Conservation (phyloP, 2,888 invertebrate genomes). For the Lycia hirtaria region DNA sequence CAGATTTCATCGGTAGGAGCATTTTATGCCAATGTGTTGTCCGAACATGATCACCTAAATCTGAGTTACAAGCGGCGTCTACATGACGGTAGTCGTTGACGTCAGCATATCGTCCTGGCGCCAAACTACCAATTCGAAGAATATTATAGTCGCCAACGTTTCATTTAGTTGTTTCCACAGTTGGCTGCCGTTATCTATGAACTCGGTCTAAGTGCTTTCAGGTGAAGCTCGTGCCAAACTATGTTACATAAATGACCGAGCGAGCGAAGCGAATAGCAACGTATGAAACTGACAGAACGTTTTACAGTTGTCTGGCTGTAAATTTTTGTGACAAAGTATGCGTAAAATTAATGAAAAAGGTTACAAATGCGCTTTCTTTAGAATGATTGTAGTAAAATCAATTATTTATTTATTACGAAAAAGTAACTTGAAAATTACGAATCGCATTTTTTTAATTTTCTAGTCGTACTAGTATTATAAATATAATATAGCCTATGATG, state of each 20-base stretch:
- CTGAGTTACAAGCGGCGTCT: not conserved
- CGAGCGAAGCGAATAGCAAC: no score
- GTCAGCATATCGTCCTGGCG: not conserved
- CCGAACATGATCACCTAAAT: not conserved
- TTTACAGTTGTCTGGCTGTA: no score
- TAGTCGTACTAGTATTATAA: no score
- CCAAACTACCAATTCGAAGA: not conserved
- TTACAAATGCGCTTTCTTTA: no score
- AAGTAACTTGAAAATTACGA: no score
- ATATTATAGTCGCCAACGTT: slow-evolving; percentile 5
- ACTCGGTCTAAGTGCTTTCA: not conserved
- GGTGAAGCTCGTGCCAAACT: not conserved
- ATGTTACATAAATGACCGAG: not conserved
- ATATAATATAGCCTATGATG: no score
- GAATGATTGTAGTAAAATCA: no score
- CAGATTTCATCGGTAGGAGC: not conserved
- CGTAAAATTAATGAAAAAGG: no score
- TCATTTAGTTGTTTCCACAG: slow-evolving; percentile 2
- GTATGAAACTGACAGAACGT: no score
- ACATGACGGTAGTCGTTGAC: not conserved
- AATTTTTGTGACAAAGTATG: no score
- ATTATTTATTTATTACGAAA: no score
- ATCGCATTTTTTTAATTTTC: no score
- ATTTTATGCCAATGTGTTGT: not conserved
- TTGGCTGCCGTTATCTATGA: not conserved